phyloP scores from a whole-genome alignment of 2,888 invertebrate species.

The Gari tellinella region DNA sequence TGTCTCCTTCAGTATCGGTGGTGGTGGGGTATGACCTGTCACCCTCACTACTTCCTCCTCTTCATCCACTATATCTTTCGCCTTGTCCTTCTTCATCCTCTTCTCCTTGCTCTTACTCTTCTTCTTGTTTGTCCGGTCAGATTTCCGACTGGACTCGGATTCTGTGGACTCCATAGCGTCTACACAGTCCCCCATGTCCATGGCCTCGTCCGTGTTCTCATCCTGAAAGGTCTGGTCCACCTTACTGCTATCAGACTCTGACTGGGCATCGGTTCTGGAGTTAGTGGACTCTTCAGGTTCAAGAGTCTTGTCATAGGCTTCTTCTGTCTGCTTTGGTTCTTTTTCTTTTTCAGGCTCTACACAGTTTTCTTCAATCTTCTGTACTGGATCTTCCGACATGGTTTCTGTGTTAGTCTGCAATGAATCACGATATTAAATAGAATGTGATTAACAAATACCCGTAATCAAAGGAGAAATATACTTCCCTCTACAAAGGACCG shows the following conservation, averaged over 20 bases:
- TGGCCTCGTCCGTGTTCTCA: slow-evolving; percentile 10
- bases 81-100: slow-evolving; percentile 33
- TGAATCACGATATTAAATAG: background rate
- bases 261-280: background rate
- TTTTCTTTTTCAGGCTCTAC: slow-evolving; percentile 31
- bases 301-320: slow-evolving; percentile 38
- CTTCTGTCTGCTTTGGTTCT: slow-evolving; percentile 41
- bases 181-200: slow-evolving; percentile 16
- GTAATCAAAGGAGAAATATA: too few species aligned
- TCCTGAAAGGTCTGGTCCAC: slow-evolving; percentile 21
- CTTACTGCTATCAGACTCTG: slow-evolving; percentile 35
- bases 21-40: slow-evolving; percentile 20
- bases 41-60: slow-evolving; percentile 14
- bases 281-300: slow-evolving; percentile 23
- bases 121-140: slow-evolving; percentile 65
- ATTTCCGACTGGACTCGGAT: slow-evolving; percentile 22
- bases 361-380: slow-evolving; percentile 49
- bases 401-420: slow-evolving; percentile 36
- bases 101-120: slow-evolving; percentile 45
- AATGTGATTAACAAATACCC: too few species aligned
- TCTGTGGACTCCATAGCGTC: slow-evolving; percentile 9
- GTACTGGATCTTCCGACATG: slow-evolving; percentile 50
- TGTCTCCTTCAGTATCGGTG: slow-evolving; percentile 52
- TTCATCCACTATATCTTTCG: slow-evolving; percentile 34
- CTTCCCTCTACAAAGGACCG: too few species aligned